Percentiles rank a stretch among this genome's conserved stretches.
Evolutionary conservation across 2,113 vertebrate genomes (phyloP).

Genomic region (Dicentrarchus labrax): DNA sequence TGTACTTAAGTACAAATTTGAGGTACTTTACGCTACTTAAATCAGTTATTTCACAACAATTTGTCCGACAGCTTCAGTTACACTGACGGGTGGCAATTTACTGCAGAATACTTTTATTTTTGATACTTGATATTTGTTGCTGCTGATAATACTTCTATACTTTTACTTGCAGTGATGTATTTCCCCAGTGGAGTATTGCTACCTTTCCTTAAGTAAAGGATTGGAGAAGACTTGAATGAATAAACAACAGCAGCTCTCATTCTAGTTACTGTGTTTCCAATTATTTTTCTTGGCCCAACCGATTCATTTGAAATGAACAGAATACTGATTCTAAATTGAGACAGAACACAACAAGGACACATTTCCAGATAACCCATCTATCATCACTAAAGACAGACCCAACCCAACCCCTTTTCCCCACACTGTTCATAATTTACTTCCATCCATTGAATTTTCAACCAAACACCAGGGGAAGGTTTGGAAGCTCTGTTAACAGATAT

Average conservation of each 20-base stretch:
- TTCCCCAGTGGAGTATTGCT: neutral
- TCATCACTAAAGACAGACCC: neutral
- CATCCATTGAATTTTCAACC: neutral
- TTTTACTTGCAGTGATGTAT: too few relatives aligned
- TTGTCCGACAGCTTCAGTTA: too few relatives aligned
- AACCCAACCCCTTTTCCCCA: neutral
- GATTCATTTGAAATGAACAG: neutral
- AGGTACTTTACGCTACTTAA: too few relatives aligned
- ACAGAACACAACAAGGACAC: neutral
- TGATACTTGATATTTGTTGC: too few relatives aligned
- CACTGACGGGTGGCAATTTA: too few relatives aligned
- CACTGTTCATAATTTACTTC: neutral
- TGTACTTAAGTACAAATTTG: too few relatives aligned
- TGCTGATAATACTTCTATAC: too few relatives aligned
- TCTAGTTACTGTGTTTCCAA: too few relatives aligned
- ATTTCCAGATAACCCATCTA: neutral
- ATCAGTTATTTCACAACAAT: too few relatives aligned
- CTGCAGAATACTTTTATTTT: too few relatives aligned
- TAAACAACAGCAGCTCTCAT: neutral
- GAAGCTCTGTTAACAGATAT: neutral
- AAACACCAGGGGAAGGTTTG: neutral
- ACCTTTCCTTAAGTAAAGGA: neutral
- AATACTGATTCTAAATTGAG: neutral
- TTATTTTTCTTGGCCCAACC: neutral
- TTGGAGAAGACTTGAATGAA: neutral